Base-by-base conservation (phyloP, 2,888 invertebrate genomes). In the Leptinotarsa peninsularis region DNA sequence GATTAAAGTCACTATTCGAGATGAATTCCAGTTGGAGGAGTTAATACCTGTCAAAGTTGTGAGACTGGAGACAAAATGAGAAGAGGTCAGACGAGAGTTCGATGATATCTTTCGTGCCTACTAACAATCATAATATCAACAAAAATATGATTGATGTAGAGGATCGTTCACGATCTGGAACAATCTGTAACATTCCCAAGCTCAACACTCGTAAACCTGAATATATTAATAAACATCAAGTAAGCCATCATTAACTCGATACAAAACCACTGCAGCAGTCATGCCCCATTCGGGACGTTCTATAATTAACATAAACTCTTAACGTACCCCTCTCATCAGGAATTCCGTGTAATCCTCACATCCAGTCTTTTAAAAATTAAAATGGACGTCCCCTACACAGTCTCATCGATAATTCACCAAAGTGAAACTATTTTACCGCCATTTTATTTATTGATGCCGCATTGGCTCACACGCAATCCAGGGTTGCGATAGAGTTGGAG, bases 371-470 rank as follows among this genome's bases (percentile, higher is more conserved):
- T 71, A 71, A 74, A 77, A 77, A 75, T 74, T 67, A 17, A 73
- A 74, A 63, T 71, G 63, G 49, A 80, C 79, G 69, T 23, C 67
- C 78, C 76, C 78, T 81, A 76, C 80, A 81, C 66, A 66, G 78
- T 73, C 56, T 68, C 58, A 72, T 84, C 76, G 82, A 83, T 84
- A 82, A 83, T 84, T 81, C 78, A 84, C 75, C 79, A 81, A 83
- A 83, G 81, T 78, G 81, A 83, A 84, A 83, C 82, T 79, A 81
- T 84, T 83, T 80, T 75, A 82, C 84, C 82, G 81, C 83, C 78
- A 80, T 77, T 77, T 83, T 75, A 76, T 80, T 83, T 82, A 83
- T 83, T 82, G 78, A 82, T 82, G 77, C 58, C 67, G 60, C 33
- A 69, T 66, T 60, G 23, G 60, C 72, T 33, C 67, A 69, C 83